A percentile compares a stretch with the other conserved stretches of the same genome.
phyloP scores from a whole-genome alignment of 2,113 vertebrate species.

The Ovis canadensis region DNA sequence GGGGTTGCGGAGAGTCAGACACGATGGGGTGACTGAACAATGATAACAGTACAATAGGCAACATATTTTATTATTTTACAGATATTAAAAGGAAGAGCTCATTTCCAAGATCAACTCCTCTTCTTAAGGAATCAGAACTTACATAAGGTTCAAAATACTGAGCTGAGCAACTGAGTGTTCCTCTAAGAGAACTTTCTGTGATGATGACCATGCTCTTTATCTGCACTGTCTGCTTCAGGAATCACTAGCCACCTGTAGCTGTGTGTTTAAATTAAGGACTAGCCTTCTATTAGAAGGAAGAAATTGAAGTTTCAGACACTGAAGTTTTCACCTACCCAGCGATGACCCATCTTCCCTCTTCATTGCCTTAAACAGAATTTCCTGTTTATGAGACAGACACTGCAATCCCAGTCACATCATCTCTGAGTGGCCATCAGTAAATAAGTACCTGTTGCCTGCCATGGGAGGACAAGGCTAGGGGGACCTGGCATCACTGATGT shows the following conservation, averaged over 20 bases:
- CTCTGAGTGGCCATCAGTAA: not conserved
- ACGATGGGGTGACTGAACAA: not conserved
- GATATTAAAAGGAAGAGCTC: not conserved
- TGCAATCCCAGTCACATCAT: not conserved
- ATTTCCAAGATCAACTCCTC: not conserved
- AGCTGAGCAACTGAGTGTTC: not conserved
- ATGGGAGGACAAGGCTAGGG: not conserved
- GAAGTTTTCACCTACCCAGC: not conserved
- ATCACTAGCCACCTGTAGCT: not conserved
- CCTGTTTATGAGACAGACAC: not conserved
- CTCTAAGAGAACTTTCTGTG: not conserved
- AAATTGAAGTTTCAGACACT: not conserved
- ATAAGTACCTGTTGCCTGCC: not conserved
- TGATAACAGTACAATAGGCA: not conserved
- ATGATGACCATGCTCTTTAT: fast-evolving
- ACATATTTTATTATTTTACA: not conserved
- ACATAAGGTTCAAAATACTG: not conserved
- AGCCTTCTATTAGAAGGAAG: not conserved
- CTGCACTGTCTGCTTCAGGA: not conserved
- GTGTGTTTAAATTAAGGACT: not conserved
- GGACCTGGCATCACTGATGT: not conserved
- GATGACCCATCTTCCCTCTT: not conserved
- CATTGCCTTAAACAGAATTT: not conserved
- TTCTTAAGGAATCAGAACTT: not conserved
- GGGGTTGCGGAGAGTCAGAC: not conserved